phyloP scores from a whole-genome alignment of 1,140 invertebrate species.

The Adelges cooleyi region DNA sequence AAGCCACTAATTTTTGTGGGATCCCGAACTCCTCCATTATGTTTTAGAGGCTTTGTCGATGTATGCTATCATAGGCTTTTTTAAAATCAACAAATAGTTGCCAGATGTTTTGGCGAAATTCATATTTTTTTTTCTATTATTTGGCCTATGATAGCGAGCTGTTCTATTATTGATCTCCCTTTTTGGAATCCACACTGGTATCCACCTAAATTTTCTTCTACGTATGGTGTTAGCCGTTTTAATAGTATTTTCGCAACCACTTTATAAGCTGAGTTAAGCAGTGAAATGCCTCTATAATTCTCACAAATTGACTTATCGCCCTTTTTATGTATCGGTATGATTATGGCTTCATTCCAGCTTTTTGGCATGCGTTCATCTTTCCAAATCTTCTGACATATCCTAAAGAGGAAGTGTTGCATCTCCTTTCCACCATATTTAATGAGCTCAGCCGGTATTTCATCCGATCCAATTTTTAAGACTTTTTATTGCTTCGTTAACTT shows the following conservation, averaged over 20 bases:
- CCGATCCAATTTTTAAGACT: constrained; percentile 33
- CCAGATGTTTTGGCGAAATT: constrained; percentile 18
- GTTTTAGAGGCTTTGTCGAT: constrained; percentile 1
- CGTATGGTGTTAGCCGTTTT: constrained; percentile 15
- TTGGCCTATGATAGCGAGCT: not conserved
- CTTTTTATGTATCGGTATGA: constrained; percentile 28
- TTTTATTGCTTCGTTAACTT: constrained; percentile 28
- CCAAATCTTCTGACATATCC: not conserved
- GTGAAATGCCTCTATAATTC: constrained; percentile 30
- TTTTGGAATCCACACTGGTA: constrained; percentile 26
- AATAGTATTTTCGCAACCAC: constrained; percentile 9
- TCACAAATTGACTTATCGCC: constrained; percentile 21
- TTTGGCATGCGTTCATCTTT: not conserved
- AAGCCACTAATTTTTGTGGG: not conserved
- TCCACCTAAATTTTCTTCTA: constrained; percentile 24
- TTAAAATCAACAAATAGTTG: constrained; percentile 29
- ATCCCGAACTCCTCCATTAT: constrained; percentile 12
- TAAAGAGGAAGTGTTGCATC: too few relatives aligned
- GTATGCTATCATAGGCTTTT: constrained; percentile 28
- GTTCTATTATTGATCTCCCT: constrained; percentile 28
- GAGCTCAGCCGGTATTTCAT: constrained; percentile 33
- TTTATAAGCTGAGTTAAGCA: constrained; percentile 28
- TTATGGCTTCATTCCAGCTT: not conserved
- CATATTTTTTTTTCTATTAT: too few relatives aligned
- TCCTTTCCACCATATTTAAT: constrained; percentile 29